phyloP scores from a whole-genome alignment of 2,797 vertebrate genomes.

The Glossophaga mutica region DNA sequence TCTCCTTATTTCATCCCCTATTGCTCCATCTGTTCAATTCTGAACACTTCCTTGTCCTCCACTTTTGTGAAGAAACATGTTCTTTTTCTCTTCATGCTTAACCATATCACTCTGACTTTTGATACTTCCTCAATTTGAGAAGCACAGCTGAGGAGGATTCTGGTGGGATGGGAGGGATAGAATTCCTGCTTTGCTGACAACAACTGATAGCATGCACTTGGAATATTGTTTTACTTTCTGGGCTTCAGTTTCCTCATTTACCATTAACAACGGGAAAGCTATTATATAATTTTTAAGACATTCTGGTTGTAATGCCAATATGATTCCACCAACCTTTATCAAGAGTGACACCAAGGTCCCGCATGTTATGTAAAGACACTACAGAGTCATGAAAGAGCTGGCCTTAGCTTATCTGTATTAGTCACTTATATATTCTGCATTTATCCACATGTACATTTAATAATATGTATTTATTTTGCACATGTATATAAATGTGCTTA shows the following conservation, averaged over 20 bases:
- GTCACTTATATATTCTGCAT: neutral
- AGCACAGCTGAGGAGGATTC: neutral
- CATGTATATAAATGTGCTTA: neutral
- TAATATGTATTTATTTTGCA: neutral
- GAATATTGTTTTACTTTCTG: neutral
- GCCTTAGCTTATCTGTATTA: neutral
- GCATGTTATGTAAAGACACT: neutral
- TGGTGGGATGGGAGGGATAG: neutral
- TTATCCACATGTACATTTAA: neutral
- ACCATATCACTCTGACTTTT: neutral
- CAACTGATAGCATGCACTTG: neutral
- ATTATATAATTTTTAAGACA: neutral
- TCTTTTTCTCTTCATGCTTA: neutral
- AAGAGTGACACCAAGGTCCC: neutral
- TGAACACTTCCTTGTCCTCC: neutral
- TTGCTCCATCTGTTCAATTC: neutral
- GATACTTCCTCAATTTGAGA: neutral
- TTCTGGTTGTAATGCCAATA: neutral
- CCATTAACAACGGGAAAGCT: neutral
- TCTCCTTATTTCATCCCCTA: neutral
- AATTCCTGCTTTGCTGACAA: neutral
- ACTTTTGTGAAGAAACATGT: neutral
- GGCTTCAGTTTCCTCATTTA: neutral
- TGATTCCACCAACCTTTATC: neutral
- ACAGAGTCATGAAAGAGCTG: neutral